Evolutionary conservation across 2,888 invertebrate species (phyloP), one percentile per base, ranked within the genome.

Genomic region (Acanthosepion esculentum): DNA sequence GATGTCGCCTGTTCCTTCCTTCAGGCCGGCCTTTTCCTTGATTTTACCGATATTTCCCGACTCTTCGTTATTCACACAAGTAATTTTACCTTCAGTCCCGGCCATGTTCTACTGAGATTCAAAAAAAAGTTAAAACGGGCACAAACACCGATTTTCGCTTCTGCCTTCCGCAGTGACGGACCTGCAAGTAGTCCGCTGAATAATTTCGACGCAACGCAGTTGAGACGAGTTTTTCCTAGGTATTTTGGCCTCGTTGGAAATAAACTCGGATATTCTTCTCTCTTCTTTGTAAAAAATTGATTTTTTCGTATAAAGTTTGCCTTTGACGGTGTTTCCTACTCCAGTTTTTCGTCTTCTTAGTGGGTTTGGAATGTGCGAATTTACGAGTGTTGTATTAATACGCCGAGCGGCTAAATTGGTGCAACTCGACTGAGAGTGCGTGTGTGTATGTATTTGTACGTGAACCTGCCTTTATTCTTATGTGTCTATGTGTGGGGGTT

Each of bases 61-160:
- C 48, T 93, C 93, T 53, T 93, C 93, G 93, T 93, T 93, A 93
- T 93, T 93, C 93, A 93, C 93, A 93, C 53, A 29, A 93, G 93
- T 93, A 93, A 93, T 93, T 93, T 93, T 93, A 93, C 93, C 93
- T 93, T 93, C 93, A 18, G 48, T 48, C 53, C 93, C 93, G 53
- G 93, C 93, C 93, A 93, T 93, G 93, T 93, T 93, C 93, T 53
- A 93, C 48, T n/a, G 78, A 78, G 93, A 53, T 93, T 93, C 93
- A 93, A 93, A 93, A 93, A 59, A 93, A 93, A 93, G 93, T 93
- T 93, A 93, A 93, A 78, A 93, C 53, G 93, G 93, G 93, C 93
- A 93, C 93, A 93, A 53, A 93, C 93, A 53, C 48, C 48, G 53
- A 53, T 93, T 93, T 93, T 53, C 53, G 29, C 93, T 53, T 48